A percentile compares a stretch with the other conserved stretches of the same genome.
These are phyloP conservation scores for Rhabdomys dilectus DNA, from an alignment of 2,113 vertebrate species.

Conservation along the genomic window DNA sequence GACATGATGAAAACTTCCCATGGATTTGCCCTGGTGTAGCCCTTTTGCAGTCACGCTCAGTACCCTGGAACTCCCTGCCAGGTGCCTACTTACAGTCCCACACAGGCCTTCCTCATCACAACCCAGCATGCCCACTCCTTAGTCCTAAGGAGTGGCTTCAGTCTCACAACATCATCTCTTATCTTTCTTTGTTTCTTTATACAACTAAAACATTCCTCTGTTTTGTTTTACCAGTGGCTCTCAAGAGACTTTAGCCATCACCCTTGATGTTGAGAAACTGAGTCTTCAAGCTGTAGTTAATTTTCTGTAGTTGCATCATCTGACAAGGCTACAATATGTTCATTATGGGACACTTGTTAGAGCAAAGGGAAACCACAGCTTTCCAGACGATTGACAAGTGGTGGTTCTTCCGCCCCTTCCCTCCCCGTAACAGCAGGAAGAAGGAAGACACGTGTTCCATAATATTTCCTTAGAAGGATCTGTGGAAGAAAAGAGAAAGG, in stretches of 20 bases:
- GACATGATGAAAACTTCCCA: neutral
- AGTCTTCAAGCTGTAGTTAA: neutral
- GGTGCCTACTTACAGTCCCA: neutral
- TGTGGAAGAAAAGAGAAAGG: conserved; percentile 68
- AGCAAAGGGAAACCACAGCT: conserved; percentile 52
- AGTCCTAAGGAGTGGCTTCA: too few species aligned
- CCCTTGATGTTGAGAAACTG: conserved; percentile 28
- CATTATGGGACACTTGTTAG: conserved; percentile 16
- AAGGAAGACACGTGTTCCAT: conserved; percentile 32
- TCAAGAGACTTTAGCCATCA: neutral
- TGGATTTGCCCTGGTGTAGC: neutral
- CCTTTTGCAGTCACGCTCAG: neutral
- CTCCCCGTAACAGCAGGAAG: conserved; percentile 56
- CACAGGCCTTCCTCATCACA: neutral
- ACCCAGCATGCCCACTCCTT: neutral
- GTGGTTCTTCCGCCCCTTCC: conserved; percentile 40
- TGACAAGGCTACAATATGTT: conserved; percentile 26
- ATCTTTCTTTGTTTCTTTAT: neutral
- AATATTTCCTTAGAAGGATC: conserved; percentile 64
- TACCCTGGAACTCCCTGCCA: neutral
- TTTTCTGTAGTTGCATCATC: conserved; percentile 48
- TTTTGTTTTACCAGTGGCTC: neutral
- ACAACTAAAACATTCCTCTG: neutral
- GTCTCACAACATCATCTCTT: neutral
- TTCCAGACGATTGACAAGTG: conserved; percentile 68